Evolutionary conservation across 2,113 vertebrate genomes (phyloP), one percentile per base, ranked within the genome.

Genomic region (Trachemys scripta): DNA sequence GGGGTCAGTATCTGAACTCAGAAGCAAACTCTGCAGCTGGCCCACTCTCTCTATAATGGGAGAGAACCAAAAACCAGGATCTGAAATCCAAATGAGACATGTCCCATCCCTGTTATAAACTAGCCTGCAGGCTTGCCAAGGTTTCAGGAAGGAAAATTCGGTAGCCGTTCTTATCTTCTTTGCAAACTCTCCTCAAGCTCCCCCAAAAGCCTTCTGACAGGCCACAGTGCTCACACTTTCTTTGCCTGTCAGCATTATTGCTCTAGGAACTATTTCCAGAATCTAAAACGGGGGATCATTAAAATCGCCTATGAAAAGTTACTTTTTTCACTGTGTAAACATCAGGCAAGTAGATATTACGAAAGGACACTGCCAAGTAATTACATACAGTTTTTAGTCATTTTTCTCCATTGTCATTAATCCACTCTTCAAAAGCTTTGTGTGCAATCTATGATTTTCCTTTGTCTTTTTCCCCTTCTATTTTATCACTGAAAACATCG

Each of bases 251-350:
- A 27, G 22, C 45, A 8, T 47, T 90, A 90, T 82, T 93, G 91
- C 72, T 89, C 6, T 92, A 45, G 8, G 90, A 89, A 85, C 78
- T 54, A 97, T 56, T 88, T 90, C 59, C 79, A 94, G 38, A 83
- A 92, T 49, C 75, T 80, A 95, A 84, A 11, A 1, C 22, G 8
- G 8, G 10, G 6, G 6, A 42, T 82, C 84, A 81, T 54, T 80
- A 89, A 94, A 94, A 45, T 78, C 6, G 5, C 42, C 42, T 27
- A 25, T 78, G 24, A 78, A 78, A 76, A 38, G 54, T 81, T 27
- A 76, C n/a, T 38, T n/a, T 22, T 19, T 87, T n/a, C 27, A 65
- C 20, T 14, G 24, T 10, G 80, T 94, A 97, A 94, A 86, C 93
- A 90, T 89, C 93, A 80, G 93, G 96, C 92, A 88, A 94, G 94